Conservation (phyloP, 2,113 vertebrate species). For the Otus sunia region DNA sequence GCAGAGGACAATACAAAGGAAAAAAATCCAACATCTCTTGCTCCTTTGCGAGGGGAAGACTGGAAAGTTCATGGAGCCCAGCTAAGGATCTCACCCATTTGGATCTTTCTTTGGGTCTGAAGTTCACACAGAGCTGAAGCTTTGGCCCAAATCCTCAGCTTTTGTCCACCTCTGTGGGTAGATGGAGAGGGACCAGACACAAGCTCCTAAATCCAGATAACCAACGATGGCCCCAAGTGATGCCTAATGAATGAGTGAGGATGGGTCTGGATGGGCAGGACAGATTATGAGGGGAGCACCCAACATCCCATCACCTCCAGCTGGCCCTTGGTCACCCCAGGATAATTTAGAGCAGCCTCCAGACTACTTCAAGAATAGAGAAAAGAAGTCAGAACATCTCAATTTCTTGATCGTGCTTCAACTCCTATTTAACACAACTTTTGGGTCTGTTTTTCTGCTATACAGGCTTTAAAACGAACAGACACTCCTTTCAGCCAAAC, state of each 20-base stretch:
- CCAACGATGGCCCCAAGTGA: fast-evolving
- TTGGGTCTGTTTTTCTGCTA: fast-evolving
- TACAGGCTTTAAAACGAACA: fast-evolving
- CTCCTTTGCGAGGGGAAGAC: too few species aligned
- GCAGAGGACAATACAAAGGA: background rate
- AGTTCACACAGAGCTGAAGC: background rate
- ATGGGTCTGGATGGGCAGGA: background rate
- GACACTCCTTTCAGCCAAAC: background rate
- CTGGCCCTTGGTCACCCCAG: background rate
- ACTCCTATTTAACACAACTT: background rate
- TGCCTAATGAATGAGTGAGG: too few species aligned
- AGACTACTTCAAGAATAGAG: background rate
- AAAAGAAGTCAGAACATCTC: background rate
- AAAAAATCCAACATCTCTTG: background rate
- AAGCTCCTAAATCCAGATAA: background rate
- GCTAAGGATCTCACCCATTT: background rate
- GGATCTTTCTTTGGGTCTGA: background rate
- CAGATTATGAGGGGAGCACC: background rate
- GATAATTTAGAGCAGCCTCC: background rate
- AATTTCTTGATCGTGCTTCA: background rate
- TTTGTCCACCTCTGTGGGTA: background rate
- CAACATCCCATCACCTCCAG: background rate
- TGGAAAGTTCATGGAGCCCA: background rate
- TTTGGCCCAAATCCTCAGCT: background rate
- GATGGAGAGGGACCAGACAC: background rate